phyloP scores from a whole-genome alignment of 2,888 invertebrate genomes.

The Acleris emargana region DNA sequence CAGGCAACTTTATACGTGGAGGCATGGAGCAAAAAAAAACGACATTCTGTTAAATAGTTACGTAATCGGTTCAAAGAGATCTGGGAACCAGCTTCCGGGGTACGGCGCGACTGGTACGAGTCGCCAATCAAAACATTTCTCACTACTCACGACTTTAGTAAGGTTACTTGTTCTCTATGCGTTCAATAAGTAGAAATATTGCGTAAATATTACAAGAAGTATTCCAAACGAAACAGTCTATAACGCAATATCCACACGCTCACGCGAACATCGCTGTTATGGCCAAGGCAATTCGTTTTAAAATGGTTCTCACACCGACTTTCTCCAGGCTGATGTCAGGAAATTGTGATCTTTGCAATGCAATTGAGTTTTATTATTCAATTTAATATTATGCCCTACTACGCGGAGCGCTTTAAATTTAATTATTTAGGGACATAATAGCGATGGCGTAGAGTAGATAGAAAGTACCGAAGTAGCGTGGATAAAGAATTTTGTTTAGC shows the following conservation, averaged over 20 bases:
- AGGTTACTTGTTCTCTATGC: conserved; percentile 16
- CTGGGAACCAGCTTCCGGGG: no score
- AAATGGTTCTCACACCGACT: conserved; percentile 44
- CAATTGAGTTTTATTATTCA: conserved; percentile 62
- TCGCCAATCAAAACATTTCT: conserved; percentile 2
- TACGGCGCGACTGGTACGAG: no score
- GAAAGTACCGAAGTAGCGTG: conserved; percentile 13
- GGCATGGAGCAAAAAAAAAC: no score
- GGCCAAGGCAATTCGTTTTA: conserved; percentile 22
- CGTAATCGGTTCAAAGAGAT: no score
- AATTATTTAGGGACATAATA: conserved; percentile 76
- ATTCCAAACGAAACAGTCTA: conserved; percentile 28
- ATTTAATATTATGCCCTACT: conserved; percentile 74
- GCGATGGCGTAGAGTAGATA: conserved; percentile 56
- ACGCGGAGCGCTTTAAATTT: conserved; percentile 78
- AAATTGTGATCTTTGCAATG: conserved; percentile 78
- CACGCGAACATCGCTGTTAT: conserved; percentile 20
- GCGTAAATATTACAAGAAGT: conserved; percentile 38
- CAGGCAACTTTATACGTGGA: no score
- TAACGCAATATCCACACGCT: conserved; percentile 22
- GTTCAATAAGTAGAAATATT: conserved; percentile 35
- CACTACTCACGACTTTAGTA: background rate
- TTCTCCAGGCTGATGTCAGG: conserved; percentile 51
- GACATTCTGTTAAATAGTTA: no score
- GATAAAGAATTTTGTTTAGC: conserved; percentile 11